phyloP scores from a whole-genome alignment of 1,140 invertebrate species.

The Cataglyphis hispanica region DNA sequence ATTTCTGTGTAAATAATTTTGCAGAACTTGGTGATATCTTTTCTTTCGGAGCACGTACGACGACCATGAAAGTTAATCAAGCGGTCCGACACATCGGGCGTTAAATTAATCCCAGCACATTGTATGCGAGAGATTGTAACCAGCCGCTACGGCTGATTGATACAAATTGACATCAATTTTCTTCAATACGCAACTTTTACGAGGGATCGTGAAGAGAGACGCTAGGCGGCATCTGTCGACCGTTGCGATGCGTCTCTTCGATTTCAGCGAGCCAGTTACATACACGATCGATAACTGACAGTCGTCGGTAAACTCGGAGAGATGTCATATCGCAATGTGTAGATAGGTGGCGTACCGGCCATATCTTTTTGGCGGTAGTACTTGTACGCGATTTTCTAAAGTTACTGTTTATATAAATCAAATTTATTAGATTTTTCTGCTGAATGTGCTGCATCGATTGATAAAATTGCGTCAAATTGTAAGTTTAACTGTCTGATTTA shows the following conservation, averaged over 20 bases:
- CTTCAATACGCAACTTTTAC: constrained; percentile 75
- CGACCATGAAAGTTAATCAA: constrained; percentile 76
- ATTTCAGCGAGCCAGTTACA: background rate
- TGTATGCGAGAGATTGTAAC: constrained; percentile 64
- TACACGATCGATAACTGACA: constrained; percentile 31
- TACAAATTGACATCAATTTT: constrained; percentile 81
- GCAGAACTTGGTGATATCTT: background rate
- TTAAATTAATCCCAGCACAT: constrained; percentile 74
- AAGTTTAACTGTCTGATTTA: constrained; percentile 1
- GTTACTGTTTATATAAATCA: background rate
- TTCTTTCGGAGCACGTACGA: constrained; percentile 57
- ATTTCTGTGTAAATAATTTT: constrained; percentile 9
- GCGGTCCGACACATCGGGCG: constrained; percentile 67
- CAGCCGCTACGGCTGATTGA: constrained; percentile 75
- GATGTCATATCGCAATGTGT: constrained; percentile 26
- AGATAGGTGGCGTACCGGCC: constrained; percentile 21
- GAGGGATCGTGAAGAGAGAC: constrained; percentile 39
- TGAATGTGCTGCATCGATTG: background rate
- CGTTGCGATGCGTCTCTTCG: background rate
- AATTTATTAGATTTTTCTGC: constrained; percentile 10
- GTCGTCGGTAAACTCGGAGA: constrained; percentile 53
- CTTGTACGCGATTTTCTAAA: background rate
- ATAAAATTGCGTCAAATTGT: background rate
- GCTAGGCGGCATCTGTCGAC: constrained; percentile 69
- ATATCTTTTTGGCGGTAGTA: background rate